These are phyloP conservation scores for Mixornis gularis DNA, from an alignment of 2,113 vertebrate species.

Conservation along the genomic window DNA sequence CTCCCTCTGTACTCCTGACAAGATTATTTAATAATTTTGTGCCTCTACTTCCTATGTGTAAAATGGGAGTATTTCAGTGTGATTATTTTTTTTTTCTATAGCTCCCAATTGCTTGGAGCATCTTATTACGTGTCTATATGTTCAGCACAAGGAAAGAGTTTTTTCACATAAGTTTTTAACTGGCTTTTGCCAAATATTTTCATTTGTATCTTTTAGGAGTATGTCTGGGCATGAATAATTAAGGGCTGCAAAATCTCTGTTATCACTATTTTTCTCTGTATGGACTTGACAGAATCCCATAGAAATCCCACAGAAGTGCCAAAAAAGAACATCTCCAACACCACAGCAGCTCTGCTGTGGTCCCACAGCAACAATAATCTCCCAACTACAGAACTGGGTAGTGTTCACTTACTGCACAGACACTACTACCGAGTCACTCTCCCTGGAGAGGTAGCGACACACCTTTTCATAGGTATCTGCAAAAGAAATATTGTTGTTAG, in stretches of 20 bases:
- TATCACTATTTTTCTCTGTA: not conserved
- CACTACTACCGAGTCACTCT: slow-evolving; percentile 77
- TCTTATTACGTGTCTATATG: not conserved
- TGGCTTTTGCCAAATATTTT: not conserved
- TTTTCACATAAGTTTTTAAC: not conserved
- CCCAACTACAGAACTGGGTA: not conserved
- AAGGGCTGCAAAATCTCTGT: not conserved
- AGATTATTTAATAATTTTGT: not conserved
- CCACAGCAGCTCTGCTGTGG: not conserved
- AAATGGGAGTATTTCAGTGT: not conserved
- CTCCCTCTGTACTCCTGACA: not conserved
- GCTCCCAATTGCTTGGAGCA: not conserved
- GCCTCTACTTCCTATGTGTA: not conserved
- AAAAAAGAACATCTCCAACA: not conserved
- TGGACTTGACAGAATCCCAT: not conserved
- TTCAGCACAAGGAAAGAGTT: not conserved
- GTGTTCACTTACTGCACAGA: slow-evolving; percentile 77
- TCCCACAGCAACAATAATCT: not conserved
- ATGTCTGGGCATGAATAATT: not conserved
- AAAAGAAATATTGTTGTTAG: slow-evolving; percentile 18
- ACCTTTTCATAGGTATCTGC: slow-evolving; percentile 77
- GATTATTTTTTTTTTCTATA: not conserved
- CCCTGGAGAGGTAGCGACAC: slow-evolving; percentile 75
- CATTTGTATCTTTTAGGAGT: not conserved
- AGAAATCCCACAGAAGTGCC: not conserved